Evolutionary conservation across 2,888 invertebrate species (phyloP).

Genomic region (Lochmaea crataegi): DNA sequence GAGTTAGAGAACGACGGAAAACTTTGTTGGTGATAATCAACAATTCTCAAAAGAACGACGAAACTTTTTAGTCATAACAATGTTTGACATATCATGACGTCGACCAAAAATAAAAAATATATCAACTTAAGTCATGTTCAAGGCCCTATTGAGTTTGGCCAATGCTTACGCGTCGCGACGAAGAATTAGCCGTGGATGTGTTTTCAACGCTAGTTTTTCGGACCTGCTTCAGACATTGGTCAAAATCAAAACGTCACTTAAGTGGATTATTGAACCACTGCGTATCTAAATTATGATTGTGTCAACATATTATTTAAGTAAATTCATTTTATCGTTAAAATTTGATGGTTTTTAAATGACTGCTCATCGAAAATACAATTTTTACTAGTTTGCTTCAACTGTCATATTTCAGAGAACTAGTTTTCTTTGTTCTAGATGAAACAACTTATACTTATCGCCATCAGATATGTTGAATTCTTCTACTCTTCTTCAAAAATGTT

Average conservation of each 20-base stretch:
- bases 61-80: constrained; percentile 19
- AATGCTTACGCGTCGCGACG: constrained; percentile 32
- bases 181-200: constrained; percentile 30
- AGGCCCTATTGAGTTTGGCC: constrained; percentile 60
- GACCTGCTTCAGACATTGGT: constrained; percentile 32
- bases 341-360: constrained; percentile 1
- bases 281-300: constrained; percentile 2
- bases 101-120: constrained; percentile 36
- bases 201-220: constrained; percentile 27
- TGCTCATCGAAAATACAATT: neutral
- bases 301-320: neutral
- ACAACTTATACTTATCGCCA: neutral
- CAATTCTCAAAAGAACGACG: constrained; percentile 55
- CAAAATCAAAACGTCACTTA: constrained; percentile 44
- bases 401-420: neutral
- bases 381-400: neutral
- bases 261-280: constrained; percentile 36
- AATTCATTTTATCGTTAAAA: neutral
- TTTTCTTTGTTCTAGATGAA: neutral
- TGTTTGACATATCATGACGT: constrained; percentile 46
- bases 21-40: constrained; percentile 34
- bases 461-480: neutral
- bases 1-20: constrained; percentile 51
- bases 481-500: neutral
- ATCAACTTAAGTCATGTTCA: constrained; percentile 54